Evolutionary conservation across 2,797 vertebrate species (phyloP), one percentile per base, ranked within the genome.

Genomic region (Botia almorhae): DNA sequence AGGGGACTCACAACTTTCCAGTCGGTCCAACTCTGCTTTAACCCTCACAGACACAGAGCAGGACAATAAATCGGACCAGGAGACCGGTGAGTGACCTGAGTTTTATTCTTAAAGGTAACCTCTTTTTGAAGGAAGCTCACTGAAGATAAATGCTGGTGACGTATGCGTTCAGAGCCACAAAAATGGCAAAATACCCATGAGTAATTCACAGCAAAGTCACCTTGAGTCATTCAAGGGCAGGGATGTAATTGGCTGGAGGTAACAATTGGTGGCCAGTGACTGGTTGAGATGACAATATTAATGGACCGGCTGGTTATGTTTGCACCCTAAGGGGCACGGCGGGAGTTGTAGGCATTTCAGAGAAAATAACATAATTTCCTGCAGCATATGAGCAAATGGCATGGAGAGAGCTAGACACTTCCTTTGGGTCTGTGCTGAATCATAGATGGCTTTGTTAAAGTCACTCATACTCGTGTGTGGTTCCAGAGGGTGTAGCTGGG

Each of bases 41-140:
- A 99, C 98, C 16, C 96, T 99, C 92, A 98, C 97, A 36, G 98
- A 99, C 91, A 98, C 96, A 0, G 97, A 99, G 90, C 97, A 97
- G 1, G 98, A 99, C 85, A 98, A 98, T 95, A 98, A 97, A 92
- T 98, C 96, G 10, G 97, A 98, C 94, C 97, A 95, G 82, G 98
- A 98, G 87, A 96, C 89, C 26, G 97, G 98, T 99, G 94, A 98
- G 98, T 96, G 6, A 64, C 50, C 11, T 23, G 12, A 39, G 21
- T 69, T 84, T 81, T 43, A 17, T 74, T 82, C 81, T 36, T 46
- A 78, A 50, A 75, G 67, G 4, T 43, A 29, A 23, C 36, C 11
- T 77, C 53, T n/a, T 11, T 46, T 46, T 46, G 43, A 46, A 8
- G 43, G 2, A 46, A 46, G 10, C 17, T 67, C 46, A 55, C 39